These are phyloP conservation scores for Therioaphis trifolii DNA, from an alignment of 2,888 invertebrate species.

Conservation along the genomic window DNA sequence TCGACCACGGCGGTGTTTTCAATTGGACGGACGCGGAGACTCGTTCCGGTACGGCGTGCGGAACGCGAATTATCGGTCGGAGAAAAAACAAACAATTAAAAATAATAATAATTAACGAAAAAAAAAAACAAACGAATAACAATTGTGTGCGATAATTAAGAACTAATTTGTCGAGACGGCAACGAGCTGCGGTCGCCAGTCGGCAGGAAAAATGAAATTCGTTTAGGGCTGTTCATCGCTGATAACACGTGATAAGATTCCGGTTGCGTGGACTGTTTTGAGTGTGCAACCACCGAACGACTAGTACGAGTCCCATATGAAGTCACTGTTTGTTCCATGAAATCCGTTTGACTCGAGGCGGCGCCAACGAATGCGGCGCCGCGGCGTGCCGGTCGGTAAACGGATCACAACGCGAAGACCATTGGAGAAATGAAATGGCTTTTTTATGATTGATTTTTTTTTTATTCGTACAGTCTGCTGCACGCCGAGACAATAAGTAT, in stretches of 20 bases:
- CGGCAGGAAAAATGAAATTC: constrained; percentile 10
- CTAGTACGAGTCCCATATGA: constrained; percentile 29
- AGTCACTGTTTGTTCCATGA: constrained; percentile 20
- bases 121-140: not conserved
- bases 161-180: not conserved
- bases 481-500: too few relatives aligned
- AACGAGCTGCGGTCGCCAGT: not conserved
- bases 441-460: too few relatives aligned
- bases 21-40: not conserved
- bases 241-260: constrained; percentile 58
- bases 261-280: constrained; percentile 60
- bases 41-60: not conserved
- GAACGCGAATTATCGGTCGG: too few relatives aligned
- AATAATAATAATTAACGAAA: too few relatives aligned
- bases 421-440: too few relatives aligned
- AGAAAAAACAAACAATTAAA: too few relatives aligned
- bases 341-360: not conserved
- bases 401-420: too few relatives aligned
- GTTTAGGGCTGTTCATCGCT: constrained; percentile 41
- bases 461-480: too few relatives aligned
- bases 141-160: not conserved
- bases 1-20: not conserved
- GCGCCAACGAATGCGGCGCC: not conserved
- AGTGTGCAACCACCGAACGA: constrained; percentile 34
- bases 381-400: too few relatives aligned